These are phyloP conservation scores for Lutraria lutraria DNA, from an alignment of 2,888 invertebrate species.

Conservation along the genomic window DNA sequence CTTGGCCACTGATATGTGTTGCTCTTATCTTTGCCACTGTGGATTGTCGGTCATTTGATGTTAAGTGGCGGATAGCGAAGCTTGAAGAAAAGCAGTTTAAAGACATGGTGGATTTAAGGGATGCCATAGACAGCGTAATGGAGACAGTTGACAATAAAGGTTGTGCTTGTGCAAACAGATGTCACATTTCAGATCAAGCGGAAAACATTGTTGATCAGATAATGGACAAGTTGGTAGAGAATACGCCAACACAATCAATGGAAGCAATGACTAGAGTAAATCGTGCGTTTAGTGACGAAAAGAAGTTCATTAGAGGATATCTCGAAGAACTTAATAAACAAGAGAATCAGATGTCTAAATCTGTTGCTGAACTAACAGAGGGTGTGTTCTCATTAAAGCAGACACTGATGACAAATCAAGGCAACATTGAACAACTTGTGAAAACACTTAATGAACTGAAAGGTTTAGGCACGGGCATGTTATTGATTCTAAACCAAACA, in stretches of 20 bases:
- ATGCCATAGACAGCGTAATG: neutral
- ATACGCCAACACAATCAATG: neutral
- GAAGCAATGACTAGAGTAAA: neutral
- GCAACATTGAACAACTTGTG: neutral
- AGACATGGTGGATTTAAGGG: neutral
- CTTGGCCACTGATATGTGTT: neutral
- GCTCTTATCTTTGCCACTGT: neutral
- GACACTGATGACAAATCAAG: neutral
- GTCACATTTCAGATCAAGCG: neutral
- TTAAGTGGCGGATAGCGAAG: neutral
- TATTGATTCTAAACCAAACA: neutral
- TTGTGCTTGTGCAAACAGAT: neutral
- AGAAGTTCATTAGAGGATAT: neutral
- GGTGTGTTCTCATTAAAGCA: neutral
- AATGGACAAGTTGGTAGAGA: neutral
- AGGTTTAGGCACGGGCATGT: neutral
- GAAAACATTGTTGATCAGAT: neutral
- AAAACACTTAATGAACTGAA: neutral
- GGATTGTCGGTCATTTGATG: neutral
- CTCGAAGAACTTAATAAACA: neutral
- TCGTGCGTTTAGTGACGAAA: neutral
- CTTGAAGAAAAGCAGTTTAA: neutral
- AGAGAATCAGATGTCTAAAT: neutral
- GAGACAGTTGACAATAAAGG: neutral
- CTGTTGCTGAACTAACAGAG: neutral